phyloP scores from a whole-genome alignment of 1,140 invertebrate genomes.

The Vanessa atalanta region DNA sequence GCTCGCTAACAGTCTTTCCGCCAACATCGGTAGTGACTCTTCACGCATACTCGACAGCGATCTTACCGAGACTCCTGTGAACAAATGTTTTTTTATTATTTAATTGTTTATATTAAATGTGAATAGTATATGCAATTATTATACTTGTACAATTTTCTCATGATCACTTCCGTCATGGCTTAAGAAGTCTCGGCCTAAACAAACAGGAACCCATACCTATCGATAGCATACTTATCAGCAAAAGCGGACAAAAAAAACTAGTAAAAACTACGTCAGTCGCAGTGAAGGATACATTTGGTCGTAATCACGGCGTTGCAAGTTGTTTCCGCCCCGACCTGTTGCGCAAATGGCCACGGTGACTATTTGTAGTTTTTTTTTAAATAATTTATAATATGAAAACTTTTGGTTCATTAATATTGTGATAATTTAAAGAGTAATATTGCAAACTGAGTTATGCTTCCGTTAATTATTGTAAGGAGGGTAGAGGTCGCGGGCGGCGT shows the following conservation, averaged over 20 bases:
- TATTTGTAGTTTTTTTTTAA: constrained; percentile 11
- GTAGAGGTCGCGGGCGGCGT: constrained; percentile 36
- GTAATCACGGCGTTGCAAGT: constrained; percentile 75
- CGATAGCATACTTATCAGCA: constrained; percentile 78
- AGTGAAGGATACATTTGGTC: constrained; percentile 78
- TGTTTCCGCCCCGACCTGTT: constrained; percentile 80
- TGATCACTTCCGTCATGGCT: constrained; percentile 64
- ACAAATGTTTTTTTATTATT: constrained; percentile 37
- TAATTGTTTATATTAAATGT: not conserved
- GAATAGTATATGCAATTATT: not conserved
- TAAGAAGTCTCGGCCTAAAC: constrained; percentile 65
- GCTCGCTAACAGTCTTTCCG: constrained; percentile 73
- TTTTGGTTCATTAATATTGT: too few relatives aligned
- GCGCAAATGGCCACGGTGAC: constrained; percentile 63
- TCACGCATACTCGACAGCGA: constrained; percentile 77
- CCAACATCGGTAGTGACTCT: constrained; percentile 74
- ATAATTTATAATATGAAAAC: not conserved
- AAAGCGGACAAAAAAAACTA: constrained; percentile 63
- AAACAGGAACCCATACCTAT: constrained; percentile 71
- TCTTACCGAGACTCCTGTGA: constrained; percentile 77
- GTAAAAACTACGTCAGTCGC: constrained; percentile 72
- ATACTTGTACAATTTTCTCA: constrained; percentile 34
- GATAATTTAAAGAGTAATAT: not conserved
- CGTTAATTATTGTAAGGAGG: constrained; percentile 28
- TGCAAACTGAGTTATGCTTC: constrained; percentile 22